Evolutionary conservation across 2,113 vertebrate genomes (phyloP).

Genomic region (Callorhinus ursinus): DNA sequence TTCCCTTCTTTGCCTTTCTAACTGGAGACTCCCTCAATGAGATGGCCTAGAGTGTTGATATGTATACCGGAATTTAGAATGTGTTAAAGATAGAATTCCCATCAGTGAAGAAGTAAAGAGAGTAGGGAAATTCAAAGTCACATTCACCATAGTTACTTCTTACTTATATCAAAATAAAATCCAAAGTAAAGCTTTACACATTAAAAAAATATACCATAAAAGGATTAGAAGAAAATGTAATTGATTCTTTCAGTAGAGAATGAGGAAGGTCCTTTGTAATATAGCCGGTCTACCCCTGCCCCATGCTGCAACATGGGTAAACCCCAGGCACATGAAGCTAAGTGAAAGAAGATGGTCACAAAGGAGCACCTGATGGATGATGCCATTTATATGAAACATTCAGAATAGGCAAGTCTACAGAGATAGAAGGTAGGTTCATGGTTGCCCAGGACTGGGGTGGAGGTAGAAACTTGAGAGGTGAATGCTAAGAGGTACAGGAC

Average conservation of each 20-base stretch:
- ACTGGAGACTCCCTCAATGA: neutral
- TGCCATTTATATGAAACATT: neutral
- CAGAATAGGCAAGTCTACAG: neutral
- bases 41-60: neutral
- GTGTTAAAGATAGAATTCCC: neutral
- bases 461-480: neutral
- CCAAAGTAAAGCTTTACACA: neutral
- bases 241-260: neutral
- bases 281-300: neutral
- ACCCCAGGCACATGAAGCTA: neutral
- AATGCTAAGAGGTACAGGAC: neutral
- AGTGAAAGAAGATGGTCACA: neutral
- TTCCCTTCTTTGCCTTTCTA: neutral
- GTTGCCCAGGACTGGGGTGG: neutral
- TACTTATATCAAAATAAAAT: neutral
- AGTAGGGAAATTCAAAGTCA: neutral
- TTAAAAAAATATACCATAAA: neutral
- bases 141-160: neutral
- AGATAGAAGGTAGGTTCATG: neutral
- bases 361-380: neutral
- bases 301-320: neutral
- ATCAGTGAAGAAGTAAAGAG: neutral
- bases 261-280: neutral
- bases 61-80: neutral
- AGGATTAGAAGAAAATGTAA: neutral